Evolutionary conservation across 2,797 vertebrate genomes (phyloP).

Genomic region (Clarias platycephalus): DNA sequence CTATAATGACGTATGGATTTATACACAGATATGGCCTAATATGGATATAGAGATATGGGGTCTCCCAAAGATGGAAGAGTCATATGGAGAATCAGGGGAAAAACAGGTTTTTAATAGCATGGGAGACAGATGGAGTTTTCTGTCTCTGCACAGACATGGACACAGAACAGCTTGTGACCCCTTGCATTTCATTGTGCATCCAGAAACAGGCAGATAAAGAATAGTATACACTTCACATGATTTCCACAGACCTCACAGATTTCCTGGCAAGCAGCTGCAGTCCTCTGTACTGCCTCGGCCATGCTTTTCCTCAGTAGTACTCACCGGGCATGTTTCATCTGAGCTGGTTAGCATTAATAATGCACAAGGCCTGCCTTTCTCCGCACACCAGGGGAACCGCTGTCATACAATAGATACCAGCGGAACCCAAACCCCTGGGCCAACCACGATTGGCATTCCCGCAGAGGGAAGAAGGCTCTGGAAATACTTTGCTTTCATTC

Average conservation of each 20-base stretch:
- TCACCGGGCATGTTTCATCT: constrained; percentile 65
- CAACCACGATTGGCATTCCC: constrained; percentile 14
- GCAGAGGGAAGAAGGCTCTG: not conserved
- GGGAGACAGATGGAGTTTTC: constrained; percentile 34
- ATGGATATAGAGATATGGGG: not conserved
- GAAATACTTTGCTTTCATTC: constrained; percentile 32
- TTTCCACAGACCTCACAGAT: constrained; percentile 8
- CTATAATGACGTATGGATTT: not conserved
- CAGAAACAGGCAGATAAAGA: constrained; percentile 10
- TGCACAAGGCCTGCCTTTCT: constrained; percentile 53
- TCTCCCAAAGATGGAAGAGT: not conserved
- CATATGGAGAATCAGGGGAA: not conserved
- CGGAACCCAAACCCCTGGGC: constrained; percentile 20
- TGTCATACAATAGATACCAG: constrained; percentile 48
- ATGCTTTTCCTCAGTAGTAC: constrained; percentile 12
- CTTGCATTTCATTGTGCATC: not conserved
- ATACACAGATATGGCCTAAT: not conserved
- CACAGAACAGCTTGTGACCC: constrained; percentile 37
- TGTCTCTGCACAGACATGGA: constrained; percentile 22
- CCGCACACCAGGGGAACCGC: constrained; percentile 29
- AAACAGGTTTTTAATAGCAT: constrained; percentile 22
- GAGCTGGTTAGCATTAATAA: constrained; percentile 70
- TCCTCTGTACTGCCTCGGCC: constrained; percentile 27
- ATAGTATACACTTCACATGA: constrained; percentile 18
- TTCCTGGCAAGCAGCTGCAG: constrained; percentile 6